Conservation (phyloP, 2,888 invertebrate genomes). For the Xanthia icteritia region DNA sequence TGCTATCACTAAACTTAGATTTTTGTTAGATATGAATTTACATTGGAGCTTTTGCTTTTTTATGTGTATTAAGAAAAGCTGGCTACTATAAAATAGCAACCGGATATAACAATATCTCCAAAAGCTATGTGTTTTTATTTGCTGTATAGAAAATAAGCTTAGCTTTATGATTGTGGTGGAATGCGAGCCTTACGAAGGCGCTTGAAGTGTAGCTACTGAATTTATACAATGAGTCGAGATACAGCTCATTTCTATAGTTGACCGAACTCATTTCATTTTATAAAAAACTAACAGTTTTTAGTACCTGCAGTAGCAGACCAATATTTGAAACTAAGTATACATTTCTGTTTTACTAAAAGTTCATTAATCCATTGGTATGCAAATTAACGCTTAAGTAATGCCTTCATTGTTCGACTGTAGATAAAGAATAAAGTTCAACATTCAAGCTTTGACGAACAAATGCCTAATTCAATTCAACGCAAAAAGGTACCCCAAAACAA, state of each 20-base stretch:
- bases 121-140: neutral
- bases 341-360: constrained; percentile 61
- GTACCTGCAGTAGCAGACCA: constrained; percentile 34
- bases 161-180: constrained; percentile 35
- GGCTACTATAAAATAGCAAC: neutral
- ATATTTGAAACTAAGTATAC: constrained; percentile 44
- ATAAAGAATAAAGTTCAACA: constrained; percentile 62
- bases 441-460: constrained; percentile 63
- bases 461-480: constrained; percentile 69
- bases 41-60: neutral
- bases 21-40: neutral
- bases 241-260: constrained; percentile 31
- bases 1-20: neutral
- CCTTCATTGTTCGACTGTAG: constrained; percentile 60
- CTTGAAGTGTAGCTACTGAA: constrained; percentile 71
- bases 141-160: neutral
- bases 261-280: constrained; percentile 23
- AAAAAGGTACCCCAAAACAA: constrained; percentile 69
- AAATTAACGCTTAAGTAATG: constrained; percentile 62
- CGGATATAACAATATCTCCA: neutral
- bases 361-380: constrained; percentile 59
- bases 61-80: neutral
- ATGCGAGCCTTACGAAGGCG: constrained; percentile 58
- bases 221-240: constrained; percentile 62
- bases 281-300: constrained; percentile 6